Percentiles rank a stretch among this genome's conserved stretches.
phyloP scores from a whole-genome alignment of 2,888 invertebrate genomes.

The Eurytoma adleriae region DNA sequence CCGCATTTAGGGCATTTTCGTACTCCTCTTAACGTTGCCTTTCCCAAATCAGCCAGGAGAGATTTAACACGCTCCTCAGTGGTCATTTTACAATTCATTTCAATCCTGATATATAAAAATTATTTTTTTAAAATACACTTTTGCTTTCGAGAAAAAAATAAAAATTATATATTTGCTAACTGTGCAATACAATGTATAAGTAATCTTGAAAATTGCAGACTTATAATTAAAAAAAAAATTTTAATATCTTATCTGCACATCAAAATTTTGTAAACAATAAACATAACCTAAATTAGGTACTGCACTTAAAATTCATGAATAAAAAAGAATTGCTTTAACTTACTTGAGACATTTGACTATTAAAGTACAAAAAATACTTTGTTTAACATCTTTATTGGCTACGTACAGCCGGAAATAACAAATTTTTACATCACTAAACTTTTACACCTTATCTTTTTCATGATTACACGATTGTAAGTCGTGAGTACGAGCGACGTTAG shows the following conservation, averaged over 20 bases:
- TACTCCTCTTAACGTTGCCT: conserved; percentile 84
- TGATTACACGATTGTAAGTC: too few species aligned
- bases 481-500: too few species aligned
- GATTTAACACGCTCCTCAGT: conserved; percentile 74
- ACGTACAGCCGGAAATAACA: too few species aligned
- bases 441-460: too few species aligned
- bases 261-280: conserved; percentile 49
- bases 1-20: conserved; percentile 87
- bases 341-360: too few species aligned
- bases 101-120: background rate
- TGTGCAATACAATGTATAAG: background rate
- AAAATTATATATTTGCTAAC: background rate
- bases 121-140: conserved; percentile 3
- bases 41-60: conserved; percentile 79
- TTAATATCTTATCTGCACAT: background rate
- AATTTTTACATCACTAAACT: too few species aligned
- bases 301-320: too few species aligned
- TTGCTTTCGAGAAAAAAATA: background rate
- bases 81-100: conserved; percentile 66
- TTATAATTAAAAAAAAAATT: background rate
- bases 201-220: background rate
- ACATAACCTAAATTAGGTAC: conserved; percentile 36
- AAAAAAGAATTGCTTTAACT: too few species aligned
- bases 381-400: too few species aligned
- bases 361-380: too few species aligned